These are phyloP conservation scores for Phataginus tricuspis DNA, from an alignment of 2,797 vertebrate genomes.

Conservation along the genomic window DNA sequence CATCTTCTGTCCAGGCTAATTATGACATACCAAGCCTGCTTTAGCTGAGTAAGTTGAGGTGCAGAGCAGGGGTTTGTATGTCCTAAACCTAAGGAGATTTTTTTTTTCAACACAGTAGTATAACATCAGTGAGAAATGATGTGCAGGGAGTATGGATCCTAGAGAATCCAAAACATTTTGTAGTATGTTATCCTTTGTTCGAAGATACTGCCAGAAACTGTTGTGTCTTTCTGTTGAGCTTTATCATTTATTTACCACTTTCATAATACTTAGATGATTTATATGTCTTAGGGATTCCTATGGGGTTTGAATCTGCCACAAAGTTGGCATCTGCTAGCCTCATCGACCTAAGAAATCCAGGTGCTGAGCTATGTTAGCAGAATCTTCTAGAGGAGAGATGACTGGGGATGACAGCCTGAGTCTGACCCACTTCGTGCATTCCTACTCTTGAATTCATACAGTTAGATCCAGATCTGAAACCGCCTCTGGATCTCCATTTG, in stretches of 20 bases:
- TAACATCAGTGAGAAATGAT: neutral
- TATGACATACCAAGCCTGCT: neutral
- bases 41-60: neutral
- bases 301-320: neutral
- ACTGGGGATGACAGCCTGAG: neutral
- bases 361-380: neutral
- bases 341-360: neutral
- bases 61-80: neutral
- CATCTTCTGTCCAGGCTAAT: neutral
- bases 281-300: neutral
- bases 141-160: neutral
- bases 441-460: neutral
- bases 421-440: neutral
- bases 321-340: neutral
- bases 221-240: neutral
- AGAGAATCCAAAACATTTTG: neutral
- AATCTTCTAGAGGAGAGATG: neutral
- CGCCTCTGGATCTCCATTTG: neutral
- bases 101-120: neutral
- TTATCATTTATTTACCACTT: neutral
- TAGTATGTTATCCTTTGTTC: neutral
- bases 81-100: neutral
- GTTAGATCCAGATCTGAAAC: neutral
- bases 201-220: neutral
- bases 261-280: constrained; percentile 1